Conservation (phyloP, 2,888 invertebrate species). For the Ryuthela nishihirai region DNA sequence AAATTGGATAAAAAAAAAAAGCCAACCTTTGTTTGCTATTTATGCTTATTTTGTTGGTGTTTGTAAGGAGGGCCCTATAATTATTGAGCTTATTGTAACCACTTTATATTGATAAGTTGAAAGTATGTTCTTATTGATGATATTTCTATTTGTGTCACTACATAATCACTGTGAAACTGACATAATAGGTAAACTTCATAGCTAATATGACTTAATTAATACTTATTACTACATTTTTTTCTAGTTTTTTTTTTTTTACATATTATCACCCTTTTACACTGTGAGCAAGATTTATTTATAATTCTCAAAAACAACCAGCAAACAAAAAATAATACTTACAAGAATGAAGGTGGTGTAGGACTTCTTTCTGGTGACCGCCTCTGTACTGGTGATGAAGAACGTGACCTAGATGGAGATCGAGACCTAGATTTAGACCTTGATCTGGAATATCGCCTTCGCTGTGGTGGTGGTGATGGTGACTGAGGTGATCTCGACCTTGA, state of each 20-base stretch:
- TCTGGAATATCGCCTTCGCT: constrained; percentile 35
- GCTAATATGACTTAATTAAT: too few relatives aligned
- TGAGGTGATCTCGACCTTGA: constrained; percentile 44
- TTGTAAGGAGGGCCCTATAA: too few relatives aligned
- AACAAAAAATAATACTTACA: constrained; percentile 56
- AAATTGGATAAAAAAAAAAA: too few relatives aligned
- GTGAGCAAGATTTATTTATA: neutral
- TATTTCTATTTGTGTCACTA: too few relatives aligned
- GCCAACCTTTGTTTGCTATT: too few relatives aligned
- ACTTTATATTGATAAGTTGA: too few relatives aligned
- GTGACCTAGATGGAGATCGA: constrained; percentile 15
- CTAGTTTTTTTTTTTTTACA: neutral
- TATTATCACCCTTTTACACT: neutral
- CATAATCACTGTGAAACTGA: too few relatives aligned
- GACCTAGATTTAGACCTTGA: constrained; percentile 44
- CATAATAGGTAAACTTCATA: too few relatives aligned
- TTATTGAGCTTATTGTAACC: too few relatives aligned
- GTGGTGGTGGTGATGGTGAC: neutral
- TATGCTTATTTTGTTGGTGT: too few relatives aligned
- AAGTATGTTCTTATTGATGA: too few relatives aligned
- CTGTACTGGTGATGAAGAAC: neutral
- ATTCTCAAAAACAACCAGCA: neutral
- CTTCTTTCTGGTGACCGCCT: constrained; percentile 52
- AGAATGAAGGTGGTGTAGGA: constrained; percentile 69
- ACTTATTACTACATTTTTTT: too few relatives aligned